Conservation (phyloP, 2,113 vertebrate species). For the Pyxicephalus adspersus region DNA sequence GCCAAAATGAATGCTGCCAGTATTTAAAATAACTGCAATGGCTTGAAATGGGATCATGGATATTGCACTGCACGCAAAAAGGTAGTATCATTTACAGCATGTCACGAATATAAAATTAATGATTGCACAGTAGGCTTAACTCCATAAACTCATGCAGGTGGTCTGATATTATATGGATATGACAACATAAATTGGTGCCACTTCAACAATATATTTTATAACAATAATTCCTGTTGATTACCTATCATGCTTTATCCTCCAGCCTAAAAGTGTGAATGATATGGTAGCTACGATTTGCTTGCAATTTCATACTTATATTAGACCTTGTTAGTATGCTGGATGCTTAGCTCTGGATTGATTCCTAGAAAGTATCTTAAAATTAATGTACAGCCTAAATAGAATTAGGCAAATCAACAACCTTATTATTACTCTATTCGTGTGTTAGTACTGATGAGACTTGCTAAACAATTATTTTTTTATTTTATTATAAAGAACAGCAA, state of each 20-base stretch:
- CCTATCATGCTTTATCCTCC: slow-evolving; percentile 10
- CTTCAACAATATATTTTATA: slow-evolving; percentile 9
- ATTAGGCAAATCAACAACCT: not conserved
- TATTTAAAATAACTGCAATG: slow-evolving; percentile 14
- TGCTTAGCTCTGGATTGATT: not conserved
- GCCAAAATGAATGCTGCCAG: slow-evolving; percentile 6
- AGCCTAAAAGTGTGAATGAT: not conserved
- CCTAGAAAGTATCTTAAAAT: not conserved
- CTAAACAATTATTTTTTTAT: not conserved
- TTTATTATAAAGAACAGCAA: not conserved
- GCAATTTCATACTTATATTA: slow-evolving; percentile 16
- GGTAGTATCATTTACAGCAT: slow-evolving; percentile 8
- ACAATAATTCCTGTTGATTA: slow-evolving; percentile 25
- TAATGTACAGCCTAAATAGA: not conserved
- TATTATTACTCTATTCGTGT: not conserved
- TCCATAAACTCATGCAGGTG: slow-evolving; percentile 35
- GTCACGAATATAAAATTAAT: slow-evolving; percentile 30
- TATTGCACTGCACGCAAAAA: slow-evolving; percentile 2
- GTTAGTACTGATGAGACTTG: not conserved
- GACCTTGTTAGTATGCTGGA: not conserved
- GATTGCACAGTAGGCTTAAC: not conserved
- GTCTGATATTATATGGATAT: slow-evolving; percentile 6
- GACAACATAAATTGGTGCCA: slow-evolving; percentile 10
- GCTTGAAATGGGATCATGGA: slow-evolving; percentile 16
- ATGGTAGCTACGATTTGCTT: slow-evolving; percentile 12